Evolutionary conservation across 2,888 invertebrate genomes (phyloP), one percentile per base, ranked within the genome.

Genomic region (Cybosia mesomella): DNA sequence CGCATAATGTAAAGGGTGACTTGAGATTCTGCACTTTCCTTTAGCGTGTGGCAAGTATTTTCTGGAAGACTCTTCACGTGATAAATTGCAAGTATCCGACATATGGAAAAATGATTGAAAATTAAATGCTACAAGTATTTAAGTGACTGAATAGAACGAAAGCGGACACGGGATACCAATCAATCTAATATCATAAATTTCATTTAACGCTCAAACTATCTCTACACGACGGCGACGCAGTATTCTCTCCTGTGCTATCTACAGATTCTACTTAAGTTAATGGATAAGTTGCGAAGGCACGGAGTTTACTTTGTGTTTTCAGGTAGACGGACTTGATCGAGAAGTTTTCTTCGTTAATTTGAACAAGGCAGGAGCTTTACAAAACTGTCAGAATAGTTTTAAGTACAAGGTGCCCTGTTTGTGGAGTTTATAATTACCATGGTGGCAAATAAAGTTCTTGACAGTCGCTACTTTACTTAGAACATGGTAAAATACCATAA

Each of bases 221-320:
- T 83, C 86, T 85, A 85, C 81, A 83, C 85, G 83, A 83, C 77
- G 85, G 79, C 83, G 76, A 89, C 87, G 87, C 87, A 89, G 90
- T 91, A 89, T 90, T 89, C 90, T 90, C 90, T 87, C 84, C 85
- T 83, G 54, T 89, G 91, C 91, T 92, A 92, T 94, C 94, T 94
- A 94, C 94, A 92, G 93, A 94, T 94, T 92, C 93, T 94, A 95
- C 94, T 95, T 91, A 93, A 94, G 89, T 93, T 95, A 95, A 94
- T 95, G 94, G 95, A 92, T 92, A 95, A 95, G 94, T 95, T 95
- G 91, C 89, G 91, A 91, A 93, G 91, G 92, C 91, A 90, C 89
- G 85, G 88, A 94, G 94, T 94, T 95, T 94, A 93, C 93, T 94
- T 94, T 93, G 93, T 94, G 92, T 94, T 92, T 91, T 91, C 94